Percentiles rank a stretch among this genome's conserved stretches.
Evolutionary conservation across 2,888 invertebrate species (phyloP).

Genomic region (Clostera curtula): DNA sequence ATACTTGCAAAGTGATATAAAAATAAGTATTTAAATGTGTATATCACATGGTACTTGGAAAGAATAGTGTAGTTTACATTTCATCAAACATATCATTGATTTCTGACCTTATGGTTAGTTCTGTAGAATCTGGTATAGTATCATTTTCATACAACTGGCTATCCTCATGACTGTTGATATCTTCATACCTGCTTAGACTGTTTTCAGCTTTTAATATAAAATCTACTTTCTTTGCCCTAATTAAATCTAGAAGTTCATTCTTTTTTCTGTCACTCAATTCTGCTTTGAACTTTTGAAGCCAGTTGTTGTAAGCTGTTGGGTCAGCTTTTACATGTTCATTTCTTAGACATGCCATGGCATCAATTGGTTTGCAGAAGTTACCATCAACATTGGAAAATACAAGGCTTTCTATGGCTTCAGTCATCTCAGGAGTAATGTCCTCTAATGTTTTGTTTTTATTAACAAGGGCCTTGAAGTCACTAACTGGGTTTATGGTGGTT

Average conservation of each 20-base stretch:
- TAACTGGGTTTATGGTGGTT: slow-evolving; percentile 75
- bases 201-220: slow-evolving; percentile 56
- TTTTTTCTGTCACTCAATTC: slow-evolving; percentile 40
- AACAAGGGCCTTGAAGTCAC: slow-evolving; percentile 72
- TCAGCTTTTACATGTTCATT: slow-evolving; percentile 45
- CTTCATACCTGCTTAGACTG: slow-evolving; percentile 39
- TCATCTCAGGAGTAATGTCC: slow-evolving; percentile 45
- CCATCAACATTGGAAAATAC: slow-evolving; percentile 53
- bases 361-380: slow-evolving; percentile 46
- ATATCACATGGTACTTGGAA: neutral
- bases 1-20: slow-evolving; percentile 2
- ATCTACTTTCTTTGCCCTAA: slow-evolving; percentile 41
- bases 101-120: slow-evolving; percentile 47
- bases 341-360: slow-evolving; percentile 49
- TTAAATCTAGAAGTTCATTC: slow-evolving; percentile 33
- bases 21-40: neutral
- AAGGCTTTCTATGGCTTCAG: slow-evolving; percentile 53
- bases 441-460: slow-evolving; percentile 41
- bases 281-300: slow-evolving; percentile 51
- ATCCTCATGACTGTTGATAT: slow-evolving; percentile 43
- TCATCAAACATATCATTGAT: slow-evolving; percentile 63
- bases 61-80: slow-evolving; percentile 30
- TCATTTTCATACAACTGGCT: slow-evolving; percentile 62
- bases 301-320: slow-evolving; percentile 52
- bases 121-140: slow-evolving; percentile 49